Base-by-base conservation (phyloP, 2,797 vertebrate species). In the Babyrousa celebensis region DNA sequence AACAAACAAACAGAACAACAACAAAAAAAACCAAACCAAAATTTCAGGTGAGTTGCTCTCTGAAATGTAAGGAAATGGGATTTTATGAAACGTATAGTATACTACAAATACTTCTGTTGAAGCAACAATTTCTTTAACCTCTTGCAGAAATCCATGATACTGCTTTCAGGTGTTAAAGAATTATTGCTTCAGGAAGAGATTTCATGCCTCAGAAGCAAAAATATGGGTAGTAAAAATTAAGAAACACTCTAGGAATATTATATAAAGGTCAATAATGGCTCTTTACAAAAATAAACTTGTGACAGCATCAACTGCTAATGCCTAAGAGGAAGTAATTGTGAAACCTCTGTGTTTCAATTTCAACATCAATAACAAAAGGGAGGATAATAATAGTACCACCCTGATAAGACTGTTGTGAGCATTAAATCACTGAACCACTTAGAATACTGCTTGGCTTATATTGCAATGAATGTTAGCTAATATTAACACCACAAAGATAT, bases 201-300 rank as follows among this genome's bases (percentile, higher is more conserved):
- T 86, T 88, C 65, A 70, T 9, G 70, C 12, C 74, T 93, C 83
- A 92, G 58, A 90, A 90, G 74, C 36, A 88, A 93, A 94, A 92
- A 72, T 6, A 77, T 7, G 56, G 62, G 29, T 21, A 65, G 68
- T 36, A 87, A 94, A 94, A 92, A 77, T 32, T 40, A 52, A 91
- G 36, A 70, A 80, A 88, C 54, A 87, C 36, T 91, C 91, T 36
- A 97, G 84, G 83, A 94, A 96, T 88, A 94, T 63, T 48, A 94
- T 63, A 78, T 65, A 89, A 87, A 94, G 89, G 71, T 96, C 95
- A 96, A 90, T 90, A 96, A 54, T 62, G 63, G 54, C 78, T 95
- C 84, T 93, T 87, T 85, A 95, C 48, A 94, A 94, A 96, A 96
- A 80, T 89, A 93, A 94, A 92, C 75, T 78, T 56, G 52, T 85